Percentiles rank a stretch among this genome's conserved stretches.
phyloP scores from a whole-genome alignment of 2,113 vertebrate species.

The Seriola dumerili region DNA sequence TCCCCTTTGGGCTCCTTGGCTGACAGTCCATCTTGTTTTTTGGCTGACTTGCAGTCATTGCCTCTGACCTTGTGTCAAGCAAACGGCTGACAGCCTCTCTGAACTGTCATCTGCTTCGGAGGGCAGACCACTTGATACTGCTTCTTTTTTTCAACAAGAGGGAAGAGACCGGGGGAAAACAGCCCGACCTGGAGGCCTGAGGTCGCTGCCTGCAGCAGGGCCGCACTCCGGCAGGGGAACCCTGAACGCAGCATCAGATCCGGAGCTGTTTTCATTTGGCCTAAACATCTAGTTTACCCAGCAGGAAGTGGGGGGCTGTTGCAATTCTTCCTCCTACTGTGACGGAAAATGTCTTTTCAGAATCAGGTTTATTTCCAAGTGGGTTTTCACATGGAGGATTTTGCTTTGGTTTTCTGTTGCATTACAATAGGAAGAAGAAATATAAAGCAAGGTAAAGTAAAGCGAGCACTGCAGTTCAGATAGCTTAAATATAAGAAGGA shows the following conservation, averaged over 20 bases:
- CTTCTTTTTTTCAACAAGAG: slow-evolving; percentile 18
- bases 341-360: neutral
- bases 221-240: neutral
- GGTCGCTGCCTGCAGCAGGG: slow-evolving; percentile 18
- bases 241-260: neutral
- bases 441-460: no score
- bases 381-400: no score
- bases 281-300: neutral
- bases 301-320: no score
- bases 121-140: neutral
- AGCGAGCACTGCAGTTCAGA: no score
- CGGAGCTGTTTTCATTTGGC: neutral
- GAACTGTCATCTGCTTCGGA: slow-evolving; percentile 50
- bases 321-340: neutral
- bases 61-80: slow-evolving; percentile 61
- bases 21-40: slow-evolving; percentile 67
- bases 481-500: no score
- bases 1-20: slow-evolving; percentile 23
- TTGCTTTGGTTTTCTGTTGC: no score
- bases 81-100: slow-evolving; percentile 20
- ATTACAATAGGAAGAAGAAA: no score
- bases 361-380: no score
- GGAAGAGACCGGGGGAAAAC: neutral
- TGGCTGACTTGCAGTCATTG: slow-evolving; percentile 43
- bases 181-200: neutral